Evolutionary conservation across 2,888 invertebrate species (phyloP).

Genomic region (Phaonia tiefii): DNA sequence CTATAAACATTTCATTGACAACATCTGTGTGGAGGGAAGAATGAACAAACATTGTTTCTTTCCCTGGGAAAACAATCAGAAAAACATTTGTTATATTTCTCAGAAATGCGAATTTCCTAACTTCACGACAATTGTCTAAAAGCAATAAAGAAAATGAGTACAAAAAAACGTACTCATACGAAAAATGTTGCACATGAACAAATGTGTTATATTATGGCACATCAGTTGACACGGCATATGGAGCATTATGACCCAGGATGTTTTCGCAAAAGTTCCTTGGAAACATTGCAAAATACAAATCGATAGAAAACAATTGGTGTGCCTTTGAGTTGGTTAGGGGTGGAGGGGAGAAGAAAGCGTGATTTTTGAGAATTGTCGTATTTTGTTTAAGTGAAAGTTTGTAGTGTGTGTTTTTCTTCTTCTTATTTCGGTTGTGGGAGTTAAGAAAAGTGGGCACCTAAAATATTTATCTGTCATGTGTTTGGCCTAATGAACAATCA

Average conservation of each 20-base stretch:
- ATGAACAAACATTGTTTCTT: constrained; percentile 39
- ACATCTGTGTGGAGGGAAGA: constrained; percentile 56
- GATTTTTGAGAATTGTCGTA: constrained; percentile 47
- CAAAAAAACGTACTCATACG: background rate
- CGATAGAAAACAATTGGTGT: constrained; percentile 44
- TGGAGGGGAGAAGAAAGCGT: constrained; percentile 46
- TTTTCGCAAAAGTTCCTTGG: too few species aligned
- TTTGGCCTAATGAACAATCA: background rate
- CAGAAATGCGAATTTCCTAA: constrained; percentile 26
- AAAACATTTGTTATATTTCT: constrained; percentile 29
- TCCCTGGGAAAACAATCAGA: background rate
- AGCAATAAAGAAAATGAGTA: constrained; percentile 42
- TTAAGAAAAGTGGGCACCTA: constrained; percentile 34
- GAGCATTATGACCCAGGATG: too few species aligned
- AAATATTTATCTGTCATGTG: constrained; percentile 22
- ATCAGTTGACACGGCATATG: too few species aligned
- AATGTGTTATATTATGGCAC: background rate
- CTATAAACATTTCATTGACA: constrained; percentile 66
- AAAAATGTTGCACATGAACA: constrained; percentile 6
- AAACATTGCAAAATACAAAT: constrained; percentile 3
- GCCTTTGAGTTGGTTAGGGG: background rate
- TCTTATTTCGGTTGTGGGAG: background rate
- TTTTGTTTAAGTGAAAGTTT: background rate
- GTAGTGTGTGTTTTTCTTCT: too few species aligned
- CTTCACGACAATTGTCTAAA: constrained; percentile 51